Evolutionary conservation across 2,888 invertebrate species (phyloP).

Genomic region (Steinernema scapterisci): DNA sequence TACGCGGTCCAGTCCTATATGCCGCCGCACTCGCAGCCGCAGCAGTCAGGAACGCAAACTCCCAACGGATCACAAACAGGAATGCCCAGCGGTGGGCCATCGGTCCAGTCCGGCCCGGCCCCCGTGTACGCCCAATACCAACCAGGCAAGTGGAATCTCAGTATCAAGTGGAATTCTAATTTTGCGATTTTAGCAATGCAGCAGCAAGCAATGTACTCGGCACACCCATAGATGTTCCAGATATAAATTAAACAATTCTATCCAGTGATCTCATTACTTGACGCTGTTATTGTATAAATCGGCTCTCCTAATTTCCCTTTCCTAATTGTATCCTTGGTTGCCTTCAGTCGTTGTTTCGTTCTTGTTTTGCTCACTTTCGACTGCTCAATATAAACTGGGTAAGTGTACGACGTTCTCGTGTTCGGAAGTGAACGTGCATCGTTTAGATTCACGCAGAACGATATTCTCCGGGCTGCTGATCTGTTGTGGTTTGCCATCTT

Average conservation of each 20-base stretch:
- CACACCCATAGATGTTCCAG: not conserved
- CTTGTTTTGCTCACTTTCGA: constrained; percentile 17
- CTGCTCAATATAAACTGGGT: constrained; percentile 16
- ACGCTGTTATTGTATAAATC: not conserved
- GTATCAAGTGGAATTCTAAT: not conserved
- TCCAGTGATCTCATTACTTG: not conserved
- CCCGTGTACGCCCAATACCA: constrained; percentile 2
- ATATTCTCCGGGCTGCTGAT: not conserved
- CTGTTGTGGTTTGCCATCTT: not conserved
- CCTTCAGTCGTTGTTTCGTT: not conserved
- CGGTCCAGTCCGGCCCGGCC: not conserved
- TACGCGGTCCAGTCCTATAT: not conserved
- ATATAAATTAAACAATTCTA: not conserved
- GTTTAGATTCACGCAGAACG: not conserved
- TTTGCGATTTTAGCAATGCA: not conserved
- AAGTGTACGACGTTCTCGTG: not conserved
- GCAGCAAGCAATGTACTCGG: constrained; percentile 1
- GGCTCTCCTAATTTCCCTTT: not conserved
- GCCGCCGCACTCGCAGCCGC: constrained; percentile 1
- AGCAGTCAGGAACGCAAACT: constrained; percentile 9
- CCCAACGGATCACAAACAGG: constrained; percentile 15
- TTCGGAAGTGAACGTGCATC: not conserved
- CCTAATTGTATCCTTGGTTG: not conserved
- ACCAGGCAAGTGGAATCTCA: not conserved
- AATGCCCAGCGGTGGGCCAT: not conserved